Evolutionary conservation across 37 sponge, comb jelly and placozoan genomes (phyloP).

Genomic region (Axinella damicornis): DNA sequence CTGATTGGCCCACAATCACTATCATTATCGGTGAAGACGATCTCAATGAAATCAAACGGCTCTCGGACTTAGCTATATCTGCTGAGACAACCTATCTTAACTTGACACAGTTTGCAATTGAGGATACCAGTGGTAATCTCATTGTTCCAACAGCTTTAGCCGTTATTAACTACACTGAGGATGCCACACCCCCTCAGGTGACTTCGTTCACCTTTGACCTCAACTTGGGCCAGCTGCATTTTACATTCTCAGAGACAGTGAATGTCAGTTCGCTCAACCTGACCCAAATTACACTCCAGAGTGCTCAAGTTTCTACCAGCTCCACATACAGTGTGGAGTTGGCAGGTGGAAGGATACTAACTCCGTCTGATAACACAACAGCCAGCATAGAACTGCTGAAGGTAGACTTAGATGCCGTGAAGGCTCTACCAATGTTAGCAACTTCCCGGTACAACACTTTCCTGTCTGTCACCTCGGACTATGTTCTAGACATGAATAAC

Average conservation of each 20-base stretch:
- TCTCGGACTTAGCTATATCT: constrained; percentile 64
- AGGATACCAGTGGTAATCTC: constrained; percentile 73
- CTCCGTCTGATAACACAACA: constrained; percentile 38
- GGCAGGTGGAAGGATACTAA: constrained; percentile 61
- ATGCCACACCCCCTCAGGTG: constrained; percentile 62
- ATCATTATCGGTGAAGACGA: constrained; percentile 74
- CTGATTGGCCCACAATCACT: constrained; percentile 72
- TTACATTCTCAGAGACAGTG: constrained; percentile 89
- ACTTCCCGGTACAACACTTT: constrained; percentile 44
- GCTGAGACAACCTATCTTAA: constrained; percentile 67
- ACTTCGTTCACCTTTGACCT: constrained; percentile 67
- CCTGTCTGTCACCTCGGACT: constrained; percentile 47
- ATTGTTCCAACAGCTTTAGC: constrained; percentile 40
- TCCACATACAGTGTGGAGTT: constrained; percentile 32
- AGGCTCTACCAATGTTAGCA: constrained; percentile 72
- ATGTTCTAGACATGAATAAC: constrained; percentile 75
- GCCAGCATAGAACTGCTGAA: constrained; percentile 48
- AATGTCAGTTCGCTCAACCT: constrained; percentile 60
- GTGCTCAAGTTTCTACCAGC: not conserved
- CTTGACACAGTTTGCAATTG: constrained; percentile 43
- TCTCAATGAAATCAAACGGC: constrained; percentile 83
- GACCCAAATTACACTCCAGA: constrained; percentile 72
- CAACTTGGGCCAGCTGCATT: constrained; percentile 57
- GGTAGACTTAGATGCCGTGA: constrained; percentile 78
- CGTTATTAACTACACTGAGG: constrained; percentile 61